Evolutionary conservation across 2,113 vertebrate species (phyloP).

Genomic region (Balaeniceps rex): DNA sequence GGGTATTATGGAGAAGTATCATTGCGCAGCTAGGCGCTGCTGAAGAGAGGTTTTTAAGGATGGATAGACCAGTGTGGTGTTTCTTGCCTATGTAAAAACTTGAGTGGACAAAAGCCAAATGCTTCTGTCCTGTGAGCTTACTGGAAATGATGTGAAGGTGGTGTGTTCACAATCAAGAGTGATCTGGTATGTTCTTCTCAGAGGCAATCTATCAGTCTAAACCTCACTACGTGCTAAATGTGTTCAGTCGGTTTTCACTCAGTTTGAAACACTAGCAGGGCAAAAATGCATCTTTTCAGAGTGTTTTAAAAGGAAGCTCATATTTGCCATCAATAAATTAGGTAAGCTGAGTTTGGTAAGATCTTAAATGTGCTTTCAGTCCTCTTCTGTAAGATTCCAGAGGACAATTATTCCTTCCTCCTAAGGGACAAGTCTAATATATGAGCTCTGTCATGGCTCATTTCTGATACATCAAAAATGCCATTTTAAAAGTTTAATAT

Average conservation of each 20-base stretch:
- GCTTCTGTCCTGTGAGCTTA: background rate
- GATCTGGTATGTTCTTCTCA: background rate
- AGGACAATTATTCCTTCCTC: background rate
- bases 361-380: background rate
- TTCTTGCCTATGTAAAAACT: background rate
- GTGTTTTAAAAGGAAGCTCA: background rate
- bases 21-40: background rate
- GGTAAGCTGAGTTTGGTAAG: background rate
- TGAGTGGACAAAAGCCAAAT: background rate
- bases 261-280: background rate
- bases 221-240: accelerated
- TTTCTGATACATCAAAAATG: background rate
- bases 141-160: background rate
- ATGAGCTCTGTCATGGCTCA: background rate
- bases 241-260: background rate
- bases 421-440: background rate
- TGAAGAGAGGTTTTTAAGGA: background rate
- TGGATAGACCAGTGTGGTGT: too few species aligned
- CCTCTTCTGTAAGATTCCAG: background rate
- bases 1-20: background rate
- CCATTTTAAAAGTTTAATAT: background rate
- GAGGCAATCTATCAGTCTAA: background rate
- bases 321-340: background rate
- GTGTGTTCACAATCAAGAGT: background rate
- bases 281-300: background rate